Conservation (phyloP, 2,888 invertebrate species). For the Craniophora ligustri region DNA sequence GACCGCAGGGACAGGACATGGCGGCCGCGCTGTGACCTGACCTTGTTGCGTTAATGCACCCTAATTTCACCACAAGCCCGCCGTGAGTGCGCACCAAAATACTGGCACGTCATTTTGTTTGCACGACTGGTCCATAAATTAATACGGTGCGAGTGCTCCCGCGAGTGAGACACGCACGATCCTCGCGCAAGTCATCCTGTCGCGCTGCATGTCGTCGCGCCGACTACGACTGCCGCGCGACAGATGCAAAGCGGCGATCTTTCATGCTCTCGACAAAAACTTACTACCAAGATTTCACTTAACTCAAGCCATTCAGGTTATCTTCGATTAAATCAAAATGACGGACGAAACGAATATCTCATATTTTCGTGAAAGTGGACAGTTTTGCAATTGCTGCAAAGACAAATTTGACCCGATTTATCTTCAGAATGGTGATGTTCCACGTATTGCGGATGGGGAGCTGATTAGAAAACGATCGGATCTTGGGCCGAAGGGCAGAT, state of each 20-base stretch:
- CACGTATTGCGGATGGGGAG: conserved; percentile 79
- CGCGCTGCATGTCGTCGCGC: conserved; percentile 45
- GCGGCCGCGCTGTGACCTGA: conserved; percentile 67
- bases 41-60: conserved; percentile 87
- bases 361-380: conserved; percentile 66
- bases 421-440: conserved; percentile 74
- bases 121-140: conserved; percentile 86
- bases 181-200: conserved; percentile 64
- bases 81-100: conserved; percentile 77
- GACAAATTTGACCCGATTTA: conserved; percentile 66
- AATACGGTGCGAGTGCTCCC: conserved; percentile 76
- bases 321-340: conserved; percentile 69
- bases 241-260: conserved; percentile 64
- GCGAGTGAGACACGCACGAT: conserved; percentile 72
- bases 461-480: conserved; percentile 85
- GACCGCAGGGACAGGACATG: conserved; percentile 67
- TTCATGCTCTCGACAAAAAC: conserved; percentile 65
- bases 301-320: conserved; percentile 58
- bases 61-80: conserved; percentile 79
- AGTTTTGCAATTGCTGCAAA: conserved; percentile 57
- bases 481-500: conserved; percentile 87
- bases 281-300: conserved; percentile 67
- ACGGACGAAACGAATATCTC: conserved; percentile 68
- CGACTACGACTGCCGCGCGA: conserved; percentile 43
- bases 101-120: conserved; percentile 83